Evolutionary conservation across 2,888 invertebrate species (phyloP).

Genomic region (Parnassius orleans): DNA sequence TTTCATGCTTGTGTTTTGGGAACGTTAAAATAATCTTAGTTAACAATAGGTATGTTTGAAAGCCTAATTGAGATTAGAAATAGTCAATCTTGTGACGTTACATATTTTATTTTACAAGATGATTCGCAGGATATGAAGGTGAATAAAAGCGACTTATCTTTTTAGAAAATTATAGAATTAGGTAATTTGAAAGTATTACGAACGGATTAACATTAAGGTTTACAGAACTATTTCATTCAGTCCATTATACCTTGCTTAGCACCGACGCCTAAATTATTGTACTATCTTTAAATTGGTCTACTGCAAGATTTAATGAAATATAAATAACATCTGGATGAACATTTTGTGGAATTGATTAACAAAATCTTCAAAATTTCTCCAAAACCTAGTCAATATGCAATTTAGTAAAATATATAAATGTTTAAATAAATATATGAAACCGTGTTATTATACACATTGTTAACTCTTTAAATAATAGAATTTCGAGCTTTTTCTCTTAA

Average conservation of each 20-base stretch:
- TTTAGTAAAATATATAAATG: constrained; percentile 29
- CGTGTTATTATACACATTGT: constrained; percentile 39
- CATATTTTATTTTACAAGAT: constrained; percentile 44
- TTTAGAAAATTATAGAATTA: constrained; percentile 5
- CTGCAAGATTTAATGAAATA: constrained; percentile 55
- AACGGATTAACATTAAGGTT: constrained; percentile 22
- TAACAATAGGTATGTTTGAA: constrained; percentile 21
- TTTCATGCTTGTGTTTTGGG: constrained; percentile 38
- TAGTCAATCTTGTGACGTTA: constrained; percentile 39
- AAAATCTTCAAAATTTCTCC: constrained; percentile 24
- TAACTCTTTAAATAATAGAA: constrained; percentile 51
- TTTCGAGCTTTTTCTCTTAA: constrained; percentile 74
- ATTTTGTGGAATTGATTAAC: constrained; percentile 29
- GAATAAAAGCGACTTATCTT: constrained; percentile 6
- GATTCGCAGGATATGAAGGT: constrained; percentile 44
- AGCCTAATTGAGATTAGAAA: constrained; percentile 50
- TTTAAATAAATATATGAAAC: constrained; percentile 26
- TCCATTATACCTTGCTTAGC: constrained; percentile 66
- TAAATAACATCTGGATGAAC: constrained; percentile 41
- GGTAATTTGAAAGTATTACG: constrained; percentile 10
- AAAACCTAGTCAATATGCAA: constrained; percentile 22
- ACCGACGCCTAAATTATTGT: constrained; percentile 58
- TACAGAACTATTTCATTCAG: constrained; percentile 42
- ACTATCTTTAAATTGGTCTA: constrained; percentile 53
- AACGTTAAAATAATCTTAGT: constrained; percentile 16